Evolutionary conservation across 2,797 vertebrate species (phyloP).

Genomic region (Molossus alvarezi): DNA sequence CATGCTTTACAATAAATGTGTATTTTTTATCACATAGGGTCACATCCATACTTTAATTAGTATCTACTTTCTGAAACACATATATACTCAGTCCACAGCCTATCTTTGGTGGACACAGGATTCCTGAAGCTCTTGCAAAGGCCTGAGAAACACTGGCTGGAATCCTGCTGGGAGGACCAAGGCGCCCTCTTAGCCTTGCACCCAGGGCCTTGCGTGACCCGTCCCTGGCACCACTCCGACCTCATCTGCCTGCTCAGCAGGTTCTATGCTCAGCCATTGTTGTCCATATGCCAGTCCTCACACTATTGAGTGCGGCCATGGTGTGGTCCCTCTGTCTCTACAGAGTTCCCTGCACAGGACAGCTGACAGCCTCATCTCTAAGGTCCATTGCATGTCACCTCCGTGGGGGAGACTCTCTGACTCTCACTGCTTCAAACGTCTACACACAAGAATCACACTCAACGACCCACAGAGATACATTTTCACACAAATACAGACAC

Average conservation of each 20-base stretch:
- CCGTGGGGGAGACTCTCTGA: background rate
- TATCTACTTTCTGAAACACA: no score
- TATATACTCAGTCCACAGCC: background rate
- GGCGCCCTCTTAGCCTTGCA: accelerated
- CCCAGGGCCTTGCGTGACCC: background rate
- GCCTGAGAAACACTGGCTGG: background rate
- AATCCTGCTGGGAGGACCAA: background rate
- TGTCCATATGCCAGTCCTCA: background rate
- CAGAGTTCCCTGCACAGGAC: no score
- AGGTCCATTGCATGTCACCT: background rate
- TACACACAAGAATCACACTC: background rate
- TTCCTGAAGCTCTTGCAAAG: background rate
- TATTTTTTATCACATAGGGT: background rate
- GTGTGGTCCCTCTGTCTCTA: background rate
- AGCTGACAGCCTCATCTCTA: background rate
- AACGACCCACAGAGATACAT: background rate
- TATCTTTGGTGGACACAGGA: background rate
- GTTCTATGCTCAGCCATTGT: no score
- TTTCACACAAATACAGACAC: background rate
- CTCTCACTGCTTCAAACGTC: no score
- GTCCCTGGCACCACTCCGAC: no score
- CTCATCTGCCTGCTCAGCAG: background rate
- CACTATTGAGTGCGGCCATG: no score
- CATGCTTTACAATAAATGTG: background rate
- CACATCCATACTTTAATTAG: background rate